Base-by-base conservation (phyloP, 2,888 invertebrate genomes). In the Cristatella mucedo region DNA sequence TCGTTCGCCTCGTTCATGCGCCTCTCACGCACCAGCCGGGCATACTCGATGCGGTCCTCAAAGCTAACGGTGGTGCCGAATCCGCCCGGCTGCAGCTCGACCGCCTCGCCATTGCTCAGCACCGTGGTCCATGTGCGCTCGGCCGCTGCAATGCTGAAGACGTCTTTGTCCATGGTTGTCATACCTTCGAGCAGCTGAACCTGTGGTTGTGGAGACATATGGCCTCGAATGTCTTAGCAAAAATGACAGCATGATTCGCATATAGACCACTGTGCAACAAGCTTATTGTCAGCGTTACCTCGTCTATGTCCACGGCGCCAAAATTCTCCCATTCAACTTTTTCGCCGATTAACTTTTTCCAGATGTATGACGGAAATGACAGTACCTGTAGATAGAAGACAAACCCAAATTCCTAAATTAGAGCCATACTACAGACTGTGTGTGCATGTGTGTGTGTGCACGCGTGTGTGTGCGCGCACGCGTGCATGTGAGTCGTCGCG, bases 261-360 rank as follows among this genome's bases (percentile, higher is more conserved):
- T 21, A 11, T 32, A 21, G 9, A 32, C 15, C 9, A n/a, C 13
- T n/a, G 9, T n/a, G n/a, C n/a, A n/a, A 9, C n/a, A 26, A 11
- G 7, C 26, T n/a, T 26, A 26, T 7, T 7, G 7, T n/a, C 18
- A 4, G 15, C 31, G 44, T 45, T 38, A 62, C 64, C 53, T 61
- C 58, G 7, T 57, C 53, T 24, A 59, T 52, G 51, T 65, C 62
- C 7, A 65, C 58, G 21, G 61, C 55, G 15, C 47, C 40, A 44
- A 53, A 65, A 44, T 65, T 62, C 37, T 53, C 41, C 65, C 65
- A 63, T 2, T 49, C 47, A 6, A 58, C 56, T 29, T 50, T 46
- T 38, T 65, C 61, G 21, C 61, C 61, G 4, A 52, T 52, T 39
- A 65, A 40, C 44, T 58, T 57, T 48, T 63, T 65, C 65, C 65